Evolutionary conservation across 2,797 vertebrate genomes (phyloP).

Genomic region (Botia almorhae): DNA sequence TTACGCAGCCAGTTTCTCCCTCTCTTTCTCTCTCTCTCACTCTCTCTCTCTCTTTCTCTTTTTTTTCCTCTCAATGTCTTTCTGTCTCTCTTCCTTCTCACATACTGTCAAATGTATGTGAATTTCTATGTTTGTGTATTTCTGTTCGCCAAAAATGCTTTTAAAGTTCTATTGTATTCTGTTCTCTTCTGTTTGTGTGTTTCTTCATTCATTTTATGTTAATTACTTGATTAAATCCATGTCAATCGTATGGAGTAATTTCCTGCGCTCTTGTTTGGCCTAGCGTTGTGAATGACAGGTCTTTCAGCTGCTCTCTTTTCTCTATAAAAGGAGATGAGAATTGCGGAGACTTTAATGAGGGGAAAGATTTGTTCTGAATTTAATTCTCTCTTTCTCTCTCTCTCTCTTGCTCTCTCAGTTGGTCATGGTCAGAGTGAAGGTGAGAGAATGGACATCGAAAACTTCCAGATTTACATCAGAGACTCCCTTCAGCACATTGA

Average conservation of each 20-base stretch:
- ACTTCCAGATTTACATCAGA: conserved; percentile 91
- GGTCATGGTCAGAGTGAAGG: conserved; percentile 97
- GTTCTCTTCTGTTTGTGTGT: neutral
- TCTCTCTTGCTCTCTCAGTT: conserved; percentile 72
- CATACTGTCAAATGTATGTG: too few relatives aligned
- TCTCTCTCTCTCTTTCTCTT: neutral
- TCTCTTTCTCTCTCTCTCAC: conserved; percentile 34
- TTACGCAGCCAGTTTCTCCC: conserved; percentile 24
- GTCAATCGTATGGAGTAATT: conserved; percentile 3
- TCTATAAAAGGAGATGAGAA: neutral
- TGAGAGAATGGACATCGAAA: conserved; percentile 89
- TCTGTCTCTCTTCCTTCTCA: too few relatives aligned
- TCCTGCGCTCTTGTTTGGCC: conserved; percentile 9
- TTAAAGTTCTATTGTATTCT: too few relatives aligned
- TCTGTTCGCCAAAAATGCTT: too few relatives aligned
- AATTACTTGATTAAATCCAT: conserved; percentile 18
- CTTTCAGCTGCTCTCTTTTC: neutral
- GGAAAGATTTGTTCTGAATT: neutral
- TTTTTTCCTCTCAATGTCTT: neutral
- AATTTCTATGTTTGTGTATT: too few relatives aligned
- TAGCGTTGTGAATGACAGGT: conserved; percentile 10
- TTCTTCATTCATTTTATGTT: conserved; percentile 28
- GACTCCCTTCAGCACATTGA: conserved; percentile 92
- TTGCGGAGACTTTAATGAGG: too few relatives aligned
- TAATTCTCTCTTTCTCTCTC: conserved; percentile 27